Evolutionary conservation across 2,888 invertebrate genomes (phyloP).

Genomic region (Chrysolina oricalcia): DNA sequence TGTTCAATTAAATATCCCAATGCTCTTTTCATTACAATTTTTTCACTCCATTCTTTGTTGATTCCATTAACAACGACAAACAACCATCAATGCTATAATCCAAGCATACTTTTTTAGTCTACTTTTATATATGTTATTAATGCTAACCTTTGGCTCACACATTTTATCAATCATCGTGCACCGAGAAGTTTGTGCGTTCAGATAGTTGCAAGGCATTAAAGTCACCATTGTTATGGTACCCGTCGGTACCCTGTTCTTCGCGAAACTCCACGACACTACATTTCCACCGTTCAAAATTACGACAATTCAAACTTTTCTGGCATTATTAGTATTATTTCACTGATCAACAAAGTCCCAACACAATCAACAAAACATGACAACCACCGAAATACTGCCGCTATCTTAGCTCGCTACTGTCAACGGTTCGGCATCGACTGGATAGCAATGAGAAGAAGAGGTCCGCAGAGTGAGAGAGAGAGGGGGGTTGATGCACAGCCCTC

Average conservation of each 20-base stretch:
- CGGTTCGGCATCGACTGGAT: slow-evolving; percentile 34
- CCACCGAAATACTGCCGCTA: background rate
- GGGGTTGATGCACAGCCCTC: slow-evolving; percentile 41
- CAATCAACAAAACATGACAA: background rate
- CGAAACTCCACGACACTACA: slow-evolving; percentile 40
- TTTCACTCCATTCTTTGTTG: too few species aligned
- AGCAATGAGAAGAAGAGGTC: slow-evolving; percentile 36
- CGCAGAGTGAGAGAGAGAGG: slow-evolving; percentile 41
- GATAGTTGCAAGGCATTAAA: slow-evolving; percentile 80
- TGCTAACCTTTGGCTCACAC: slow-evolving; percentile 70
- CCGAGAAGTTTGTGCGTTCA: slow-evolving; percentile 74
- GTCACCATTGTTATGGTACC: slow-evolving; percentile 75
- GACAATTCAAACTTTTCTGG: background rate
- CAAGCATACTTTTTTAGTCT: too few species aligned
- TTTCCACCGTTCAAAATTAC: slow-evolving; percentile 31
- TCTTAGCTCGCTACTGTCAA: background rate
- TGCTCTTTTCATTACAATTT: too few species aligned
- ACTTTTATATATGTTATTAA: background rate
- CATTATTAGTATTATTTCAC: background rate
- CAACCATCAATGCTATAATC: too few species aligned
- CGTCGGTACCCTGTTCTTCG: slow-evolving; percentile 53
- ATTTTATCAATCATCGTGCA: slow-evolving; percentile 71
- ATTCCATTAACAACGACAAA: too few species aligned
- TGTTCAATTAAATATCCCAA: too few species aligned
- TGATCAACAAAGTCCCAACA: background rate